phyloP scores from a whole-genome alignment of 2,797 vertebrate genomes.

The Paedocypris micromegethes region DNA sequence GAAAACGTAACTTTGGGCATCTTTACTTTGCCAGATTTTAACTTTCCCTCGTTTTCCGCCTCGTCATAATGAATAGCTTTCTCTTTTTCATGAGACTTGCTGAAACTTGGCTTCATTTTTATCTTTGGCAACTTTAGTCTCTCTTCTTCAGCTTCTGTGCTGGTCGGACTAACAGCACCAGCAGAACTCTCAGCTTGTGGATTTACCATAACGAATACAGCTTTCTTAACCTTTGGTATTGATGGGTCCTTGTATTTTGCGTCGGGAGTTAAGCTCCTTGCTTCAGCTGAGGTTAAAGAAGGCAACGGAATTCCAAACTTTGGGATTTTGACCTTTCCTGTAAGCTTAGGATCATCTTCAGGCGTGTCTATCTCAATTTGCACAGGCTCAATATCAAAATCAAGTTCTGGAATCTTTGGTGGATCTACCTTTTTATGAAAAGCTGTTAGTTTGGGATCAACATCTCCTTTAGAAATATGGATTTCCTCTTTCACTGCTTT shows the following conservation, averaged over 20 bases:
- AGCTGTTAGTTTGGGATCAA: slow-evolving; percentile 8
- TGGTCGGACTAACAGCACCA: slow-evolving; percentile 35
- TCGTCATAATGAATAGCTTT: slow-evolving; percentile 44
- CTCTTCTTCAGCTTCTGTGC: slow-evolving; percentile 44
- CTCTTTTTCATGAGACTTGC: slow-evolving; percentile 55
- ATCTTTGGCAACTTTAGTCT: slow-evolving; percentile 59
- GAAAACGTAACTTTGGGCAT: slow-evolving; percentile 70
- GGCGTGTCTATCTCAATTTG: slow-evolving; percentile 45
- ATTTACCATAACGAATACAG: slow-evolving; percentile 66
- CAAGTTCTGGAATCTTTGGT: slow-evolving; percentile 64
- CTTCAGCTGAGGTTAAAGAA: slow-evolving; percentile 58
- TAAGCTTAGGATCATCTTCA: slow-evolving; percentile 46
- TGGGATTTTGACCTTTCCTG: slow-evolving; percentile 71
- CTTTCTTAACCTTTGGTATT: slow-evolving; percentile 70
- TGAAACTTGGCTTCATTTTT: slow-evolving; percentile 64
- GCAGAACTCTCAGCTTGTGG: slow-evolving; percentile 53
- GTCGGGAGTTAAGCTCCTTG: slow-evolving; percentile 51
- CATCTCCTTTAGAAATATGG: slow-evolving; percentile 55
- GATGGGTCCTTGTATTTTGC: slow-evolving; percentile 61
- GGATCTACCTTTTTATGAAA: slow-evolving; percentile 9
- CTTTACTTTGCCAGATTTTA: slow-evolving; percentile 57
- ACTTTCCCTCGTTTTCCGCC: slow-evolving; percentile 47
- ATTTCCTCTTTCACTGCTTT: slow-evolving; percentile 42
- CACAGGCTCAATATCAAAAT: slow-evolving; percentile 64
- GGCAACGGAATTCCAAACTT: slow-evolving; percentile 71